Evolutionary conservation across 2,797 vertebrate species (phyloP), one percentile per base, ranked within the genome.

Genomic region (Hyperoplus lanceolatus): DNA sequence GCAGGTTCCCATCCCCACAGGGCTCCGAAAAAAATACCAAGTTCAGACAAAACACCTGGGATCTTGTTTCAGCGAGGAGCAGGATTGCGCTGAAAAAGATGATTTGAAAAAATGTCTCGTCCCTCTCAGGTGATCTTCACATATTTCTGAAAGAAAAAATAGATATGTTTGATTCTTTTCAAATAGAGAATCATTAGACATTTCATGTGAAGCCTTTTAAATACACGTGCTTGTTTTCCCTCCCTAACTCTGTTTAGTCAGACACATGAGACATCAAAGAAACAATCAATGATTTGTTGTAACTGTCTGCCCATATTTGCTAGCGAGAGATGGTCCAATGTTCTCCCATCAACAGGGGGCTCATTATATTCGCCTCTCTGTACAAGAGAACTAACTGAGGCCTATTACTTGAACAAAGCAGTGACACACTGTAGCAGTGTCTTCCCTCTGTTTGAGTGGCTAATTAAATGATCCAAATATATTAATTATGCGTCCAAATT

Each of bases 111-210:
- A 29, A 51, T 7, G 50, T 86, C 82, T 80, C 39, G 85, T 89
- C 89, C 84, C 8, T 72, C 46, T 78, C 49, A 67, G 67, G 0
- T 67, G 82, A 85, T 93, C 92, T 95, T 98, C 96, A 99, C 97
- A 98, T 99, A 95, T 92, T 96, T 96, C 98, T 99, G 95, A 79
- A 97, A 96, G 76, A 92, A 60, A 92, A 86, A 93, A 80, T 77
- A 80, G 73, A 93, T 18, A 81, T 1, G 56, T 77, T 70, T 77
- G 48, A 29, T 29, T 29, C 29, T 29, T 79, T 85, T 85, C 73
- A 82, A 61, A 78, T 38, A 79, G 54, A 53, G 70, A 80, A 58
- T 79, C 51, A 67, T 90, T 72, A 83, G 43, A 70, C 45, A 70
- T 70, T 75, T 72, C 42, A 73, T 74, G 58, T 63, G 48, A 79